phyloP scores from a whole-genome alignment of 35 echinoderm and acorn worm genomes.

The Eucidaris tribuloides region DNA sequence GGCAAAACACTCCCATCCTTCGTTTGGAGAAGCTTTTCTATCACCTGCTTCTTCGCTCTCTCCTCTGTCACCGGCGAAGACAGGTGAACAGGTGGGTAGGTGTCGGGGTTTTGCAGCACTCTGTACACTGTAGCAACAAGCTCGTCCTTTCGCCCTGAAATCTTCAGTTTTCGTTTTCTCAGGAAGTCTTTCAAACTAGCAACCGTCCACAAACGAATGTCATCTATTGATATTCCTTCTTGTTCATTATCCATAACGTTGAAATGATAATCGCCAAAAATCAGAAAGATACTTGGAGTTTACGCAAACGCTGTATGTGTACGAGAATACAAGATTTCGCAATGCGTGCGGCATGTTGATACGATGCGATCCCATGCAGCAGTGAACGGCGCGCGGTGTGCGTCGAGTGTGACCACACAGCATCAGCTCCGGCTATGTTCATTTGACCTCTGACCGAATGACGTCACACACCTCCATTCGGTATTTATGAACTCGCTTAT shows the following conservation, averaged over 20 bases:
- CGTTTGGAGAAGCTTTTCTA: no score
- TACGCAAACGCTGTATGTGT: neutral
- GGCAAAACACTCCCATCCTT: no score
- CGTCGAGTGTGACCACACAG: neutral
- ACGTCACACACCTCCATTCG: neutral
- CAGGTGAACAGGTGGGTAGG: no score
- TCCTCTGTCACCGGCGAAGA: no score
- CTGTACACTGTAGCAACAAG: no score
- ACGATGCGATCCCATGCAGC: neutral
- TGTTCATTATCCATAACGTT: neutral
- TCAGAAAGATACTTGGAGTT: neutral
- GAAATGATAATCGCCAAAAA: neutral
- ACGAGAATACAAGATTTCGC: no score
- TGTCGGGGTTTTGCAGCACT: no score
- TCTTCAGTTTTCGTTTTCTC: neutral
- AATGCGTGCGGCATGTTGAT: neutral
- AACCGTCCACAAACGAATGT: slow-evolving; percentile 50
- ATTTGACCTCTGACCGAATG: neutral
- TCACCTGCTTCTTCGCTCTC: no score
- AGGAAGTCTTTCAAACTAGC: slow-evolving; percentile 22
- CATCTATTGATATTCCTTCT: slow-evolving; percentile 15
- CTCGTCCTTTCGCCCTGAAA: slow-evolving; percentile 40
- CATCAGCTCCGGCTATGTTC: no score
- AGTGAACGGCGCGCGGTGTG: neutral
- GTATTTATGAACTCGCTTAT: neutral